Evolutionary conservation across 2,797 vertebrate genomes (phyloP).

Genomic region (Lagorchestes hirsutus): DNA sequence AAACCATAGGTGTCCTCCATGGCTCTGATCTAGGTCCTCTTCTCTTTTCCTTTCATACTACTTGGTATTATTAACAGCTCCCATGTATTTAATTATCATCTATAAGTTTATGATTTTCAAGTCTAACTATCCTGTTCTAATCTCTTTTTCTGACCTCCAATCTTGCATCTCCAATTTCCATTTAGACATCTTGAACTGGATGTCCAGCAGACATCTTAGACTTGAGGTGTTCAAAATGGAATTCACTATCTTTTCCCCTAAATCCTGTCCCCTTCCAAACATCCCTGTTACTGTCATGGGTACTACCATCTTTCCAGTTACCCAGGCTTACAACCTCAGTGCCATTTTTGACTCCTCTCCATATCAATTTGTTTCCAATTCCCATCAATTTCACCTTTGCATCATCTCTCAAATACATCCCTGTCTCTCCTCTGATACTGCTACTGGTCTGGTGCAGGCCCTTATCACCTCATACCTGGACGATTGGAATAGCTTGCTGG

Average conservation of each 20-base stretch:
- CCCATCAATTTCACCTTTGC: neutral
- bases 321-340: neutral
- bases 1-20: neutral
- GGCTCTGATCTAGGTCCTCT: neutral
- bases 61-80: neutral
- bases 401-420: neutral
- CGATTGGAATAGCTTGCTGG: neutral
- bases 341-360: neutral
- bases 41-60: neutral
- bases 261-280: neutral
- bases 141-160: neutral
- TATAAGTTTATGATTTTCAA: neutral
- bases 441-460: neutral
- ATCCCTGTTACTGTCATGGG: neutral
- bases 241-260: neutral
- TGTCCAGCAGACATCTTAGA: neutral
- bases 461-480: neutral
- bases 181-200: neutral
- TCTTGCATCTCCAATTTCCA: neutral
- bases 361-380: neutral
- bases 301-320: neutral
- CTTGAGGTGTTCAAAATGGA: neutral
- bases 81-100: neutral
- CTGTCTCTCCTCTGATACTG: neutral
- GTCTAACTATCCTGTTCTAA: neutral